These are phyloP conservation scores for Grammomys dolichurus DNA, from an alignment of 2,113 vertebrate genomes.

Conservation along the genomic window DNA sequence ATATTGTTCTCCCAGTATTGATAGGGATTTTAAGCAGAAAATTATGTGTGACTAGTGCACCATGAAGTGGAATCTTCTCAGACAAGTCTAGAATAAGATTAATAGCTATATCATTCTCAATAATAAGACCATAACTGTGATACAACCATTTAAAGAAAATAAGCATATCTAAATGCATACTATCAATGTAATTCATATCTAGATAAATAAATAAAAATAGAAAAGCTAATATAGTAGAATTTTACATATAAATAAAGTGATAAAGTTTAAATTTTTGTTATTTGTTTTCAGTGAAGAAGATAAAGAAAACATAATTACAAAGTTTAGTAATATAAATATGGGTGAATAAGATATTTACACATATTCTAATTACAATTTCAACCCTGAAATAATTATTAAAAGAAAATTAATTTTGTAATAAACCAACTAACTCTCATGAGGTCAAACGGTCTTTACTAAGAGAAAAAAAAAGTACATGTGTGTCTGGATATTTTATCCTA, in stretches of 20 bases:
- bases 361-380: neutral
- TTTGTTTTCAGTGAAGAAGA: neutral
- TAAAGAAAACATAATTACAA: neutral
- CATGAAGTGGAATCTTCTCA: neutral
- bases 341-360: neutral
- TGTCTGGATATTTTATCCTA: neutral
- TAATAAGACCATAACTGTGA: neutral
- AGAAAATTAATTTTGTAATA: neutral
- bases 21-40: neutral
- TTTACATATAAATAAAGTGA: neutral
- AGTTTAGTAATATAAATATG: neutral
- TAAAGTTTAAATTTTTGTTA: neutral
- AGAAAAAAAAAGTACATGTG: neutral
- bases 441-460: neutral
- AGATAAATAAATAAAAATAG: neutral
- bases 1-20: neutral
- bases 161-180: neutral
- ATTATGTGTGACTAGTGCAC: neutral
- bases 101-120: neutral
- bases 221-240: neutral
- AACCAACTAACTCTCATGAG: neutral
- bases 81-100: neutral
- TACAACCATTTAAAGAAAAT: neutral
- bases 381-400: slow-evolving; percentile 4
- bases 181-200: neutral